Percentiles rank a stretch among this genome's conserved stretches.
Conservation (phyloP, 2,113 vertebrate genomes). For the Nothocercus nigrocapillus region DNA sequence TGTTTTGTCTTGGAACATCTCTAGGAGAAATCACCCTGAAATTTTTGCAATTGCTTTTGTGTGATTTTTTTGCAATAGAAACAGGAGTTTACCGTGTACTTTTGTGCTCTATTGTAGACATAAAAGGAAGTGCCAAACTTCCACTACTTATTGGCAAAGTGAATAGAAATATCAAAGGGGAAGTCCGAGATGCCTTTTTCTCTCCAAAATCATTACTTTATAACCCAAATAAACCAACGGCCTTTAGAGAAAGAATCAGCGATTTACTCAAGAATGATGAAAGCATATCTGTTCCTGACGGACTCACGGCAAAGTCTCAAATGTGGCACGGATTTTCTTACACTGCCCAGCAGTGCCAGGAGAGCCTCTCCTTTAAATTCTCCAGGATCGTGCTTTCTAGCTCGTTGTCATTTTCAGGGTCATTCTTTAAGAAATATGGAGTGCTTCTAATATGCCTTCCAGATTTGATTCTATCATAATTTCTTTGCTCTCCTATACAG, state of each 20-base stretch:
- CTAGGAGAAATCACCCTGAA: slow-evolving; percentile 43
- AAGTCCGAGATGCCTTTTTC: slow-evolving; percentile 37
- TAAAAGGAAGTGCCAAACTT: slow-evolving; percentile 69
- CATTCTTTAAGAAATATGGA: neutral
- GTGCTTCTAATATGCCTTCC: neutral
- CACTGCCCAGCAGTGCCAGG: neutral
- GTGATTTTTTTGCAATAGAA: neutral
- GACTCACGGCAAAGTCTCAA: neutral
- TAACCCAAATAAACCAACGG: neutral
- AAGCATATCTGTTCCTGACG: neutral
- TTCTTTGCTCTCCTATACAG: neutral
- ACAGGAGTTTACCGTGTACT: slow-evolving; percentile 53
- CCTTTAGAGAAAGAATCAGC: neutral
- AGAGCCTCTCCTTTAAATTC: neutral
- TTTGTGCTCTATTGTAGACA: slow-evolving; percentile 43
- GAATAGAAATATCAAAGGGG: slow-evolving; percentile 48
- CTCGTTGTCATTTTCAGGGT: neutral
- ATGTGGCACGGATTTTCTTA: neutral
- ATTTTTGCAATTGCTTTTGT: slow-evolving; percentile 18
- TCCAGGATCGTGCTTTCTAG: neutral
- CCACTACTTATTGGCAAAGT: slow-evolving; percentile 54
- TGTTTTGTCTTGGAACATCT: slow-evolving; percentile 7
- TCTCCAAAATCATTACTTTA: neutral
- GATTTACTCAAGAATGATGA: neutral
- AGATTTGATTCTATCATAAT: neutral